A percentile compares a stretch with the other conserved stretches of the same genome.
These are phyloP conservation scores for Synodontis membranacea DNA, from an alignment of 2,113 vertebrate species.

Conservation along the genomic window DNA sequence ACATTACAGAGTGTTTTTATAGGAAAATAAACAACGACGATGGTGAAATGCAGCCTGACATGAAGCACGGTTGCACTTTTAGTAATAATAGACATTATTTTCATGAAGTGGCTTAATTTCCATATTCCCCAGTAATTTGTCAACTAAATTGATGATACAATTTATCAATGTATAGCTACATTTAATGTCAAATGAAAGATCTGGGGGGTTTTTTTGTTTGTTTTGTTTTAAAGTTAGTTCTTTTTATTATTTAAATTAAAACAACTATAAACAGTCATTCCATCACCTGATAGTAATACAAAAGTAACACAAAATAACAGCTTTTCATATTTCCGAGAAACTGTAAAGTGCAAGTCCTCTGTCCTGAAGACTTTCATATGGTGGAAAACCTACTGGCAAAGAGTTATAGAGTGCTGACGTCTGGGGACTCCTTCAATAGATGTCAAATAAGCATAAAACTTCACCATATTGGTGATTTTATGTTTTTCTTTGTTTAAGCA, in stretches of 20 bases:
- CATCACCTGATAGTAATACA: not conserved
- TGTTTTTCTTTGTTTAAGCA: not conserved
- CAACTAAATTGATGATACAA: not conserved
- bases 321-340: not conserved
- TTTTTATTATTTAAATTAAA: not conserved
- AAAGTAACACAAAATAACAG: not conserved
- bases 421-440: not conserved
- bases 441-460: not conserved
- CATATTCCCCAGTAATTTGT: not conserved
- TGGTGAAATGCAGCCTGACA: not conserved
- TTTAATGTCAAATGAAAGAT: not conserved
- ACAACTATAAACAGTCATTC: not conserved
- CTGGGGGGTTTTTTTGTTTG: too few species aligned
- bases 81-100: too few species aligned
- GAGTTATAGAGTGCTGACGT: not conserved
- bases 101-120: not conserved
- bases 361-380: not conserved
- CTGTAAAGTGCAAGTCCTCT: not conserved
- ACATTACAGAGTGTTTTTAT: not conserved
- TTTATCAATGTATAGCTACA: not conserved
- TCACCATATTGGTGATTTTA: not conserved
- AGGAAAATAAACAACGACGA: not conserved
- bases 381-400: not conserved
- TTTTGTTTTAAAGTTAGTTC: too few species aligned
- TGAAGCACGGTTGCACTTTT: not conserved